A percentile compares a stretch with the other conserved stretches of the same genome.
Conservation (phyloP, 2,797 vertebrate genomes). For the Trematomus bernacchii region DNA sequence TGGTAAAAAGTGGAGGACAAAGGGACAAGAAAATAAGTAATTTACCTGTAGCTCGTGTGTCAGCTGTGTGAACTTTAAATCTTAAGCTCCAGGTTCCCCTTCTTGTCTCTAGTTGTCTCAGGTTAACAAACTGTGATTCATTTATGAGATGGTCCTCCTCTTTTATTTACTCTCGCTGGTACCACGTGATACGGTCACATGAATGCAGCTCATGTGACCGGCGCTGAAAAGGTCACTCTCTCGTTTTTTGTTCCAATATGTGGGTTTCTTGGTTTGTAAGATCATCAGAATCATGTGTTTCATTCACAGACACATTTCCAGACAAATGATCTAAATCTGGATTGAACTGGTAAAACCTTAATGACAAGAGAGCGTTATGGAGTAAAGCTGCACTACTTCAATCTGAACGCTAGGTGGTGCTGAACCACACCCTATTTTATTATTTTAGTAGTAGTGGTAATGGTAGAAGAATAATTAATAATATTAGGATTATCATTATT, state of each 20-base stretch:
- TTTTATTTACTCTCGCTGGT: not conserved
- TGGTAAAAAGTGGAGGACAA: not conserved
- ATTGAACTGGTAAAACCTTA: not conserved
- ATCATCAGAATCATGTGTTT: not conserved
- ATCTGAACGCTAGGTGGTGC: slow-evolving; percentile 3
- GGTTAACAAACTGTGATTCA: not conserved
- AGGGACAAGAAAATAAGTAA: fast-evolving
- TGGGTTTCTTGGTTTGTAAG: not conserved
- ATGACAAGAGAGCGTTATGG: not conserved
- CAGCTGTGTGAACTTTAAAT: not conserved
- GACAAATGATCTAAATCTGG: not conserved
- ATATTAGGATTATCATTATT: too few relatives aligned
- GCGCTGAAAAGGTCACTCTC: too few relatives aligned
- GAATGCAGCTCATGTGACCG: slow-evolving; percentile 65
- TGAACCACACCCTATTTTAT: not conserved
- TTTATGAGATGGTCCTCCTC: fast-evolving
- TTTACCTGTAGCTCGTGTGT: slow-evolving; percentile 38
- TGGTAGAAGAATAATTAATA: too few relatives aligned
- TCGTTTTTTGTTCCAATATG: not conserved
- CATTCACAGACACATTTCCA: not conserved
- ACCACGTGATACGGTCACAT: slow-evolving; percentile 75
- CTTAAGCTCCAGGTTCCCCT: not conserved
- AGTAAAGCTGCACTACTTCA: not conserved
- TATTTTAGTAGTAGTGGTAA: too few relatives aligned
- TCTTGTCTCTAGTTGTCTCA: fast-evolving